Evolutionary conservation across 2,797 vertebrate genomes (phyloP).

Genomic region (Phataginus tricuspis): DNA sequence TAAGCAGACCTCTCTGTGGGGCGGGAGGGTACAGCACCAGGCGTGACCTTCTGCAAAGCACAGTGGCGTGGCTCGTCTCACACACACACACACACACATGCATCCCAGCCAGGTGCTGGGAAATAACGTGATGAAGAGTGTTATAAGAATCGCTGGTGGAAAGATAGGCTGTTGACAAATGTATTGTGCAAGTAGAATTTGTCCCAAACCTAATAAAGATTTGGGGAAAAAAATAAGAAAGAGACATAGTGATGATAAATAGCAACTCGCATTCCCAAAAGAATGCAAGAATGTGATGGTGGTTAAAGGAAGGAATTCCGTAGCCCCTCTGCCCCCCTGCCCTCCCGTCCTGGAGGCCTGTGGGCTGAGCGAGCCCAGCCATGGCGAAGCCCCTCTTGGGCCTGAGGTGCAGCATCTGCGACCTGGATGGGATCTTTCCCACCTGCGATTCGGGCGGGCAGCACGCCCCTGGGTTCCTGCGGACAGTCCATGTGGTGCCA

Average conservation of each 20-base stretch:
- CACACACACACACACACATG: neutral
- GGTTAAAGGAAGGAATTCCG: neutral
- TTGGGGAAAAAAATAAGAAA: neutral
- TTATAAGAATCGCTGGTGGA: neutral
- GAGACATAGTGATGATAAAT: neutral
- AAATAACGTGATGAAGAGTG: neutral
- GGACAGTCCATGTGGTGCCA: neutral
- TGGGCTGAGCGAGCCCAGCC: neutral
- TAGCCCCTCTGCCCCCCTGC: neutral
- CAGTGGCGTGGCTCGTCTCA: neutral
- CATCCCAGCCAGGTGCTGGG: neutral
- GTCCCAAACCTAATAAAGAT: neutral
- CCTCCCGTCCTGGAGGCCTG: neutral
- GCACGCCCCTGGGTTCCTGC: neutral
- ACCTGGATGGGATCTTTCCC: neutral
- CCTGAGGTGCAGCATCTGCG: neutral
- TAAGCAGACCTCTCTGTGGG: neutral
- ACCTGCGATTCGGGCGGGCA: fast-evolving
- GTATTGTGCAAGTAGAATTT: neutral
- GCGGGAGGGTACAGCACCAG: neutral
- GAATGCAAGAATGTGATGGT: no score
- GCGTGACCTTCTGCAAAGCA: neutral
- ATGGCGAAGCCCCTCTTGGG: neutral
- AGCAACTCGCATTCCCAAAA: neutral
- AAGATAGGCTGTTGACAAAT: neutral